Conservation (phyloP, 2,888 invertebrate genomes). For the Diogma glabrata region DNA sequence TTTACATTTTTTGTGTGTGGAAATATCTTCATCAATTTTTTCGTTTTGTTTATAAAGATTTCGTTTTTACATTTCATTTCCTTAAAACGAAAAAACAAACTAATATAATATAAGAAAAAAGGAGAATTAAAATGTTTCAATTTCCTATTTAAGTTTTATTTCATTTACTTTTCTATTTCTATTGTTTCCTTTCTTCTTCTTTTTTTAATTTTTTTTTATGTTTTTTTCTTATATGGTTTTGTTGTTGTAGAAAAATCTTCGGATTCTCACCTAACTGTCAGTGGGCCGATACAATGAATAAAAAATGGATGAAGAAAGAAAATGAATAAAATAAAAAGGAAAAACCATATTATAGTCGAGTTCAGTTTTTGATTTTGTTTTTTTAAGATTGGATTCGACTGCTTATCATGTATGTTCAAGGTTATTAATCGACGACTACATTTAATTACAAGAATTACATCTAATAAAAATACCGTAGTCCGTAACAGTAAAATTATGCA, state of each 20-base stretch:
- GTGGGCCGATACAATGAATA: conserved; percentile 10
- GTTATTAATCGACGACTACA: no score
- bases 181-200: conserved; percentile 4
- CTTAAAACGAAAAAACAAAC: background rate
- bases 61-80: background rate
- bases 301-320: conserved; percentile 6
- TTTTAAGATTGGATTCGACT: no score
- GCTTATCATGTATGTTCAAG: no score
- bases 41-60: conserved; percentile 3
- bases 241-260: conserved; percentile 7
- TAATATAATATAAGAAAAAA: background rate
- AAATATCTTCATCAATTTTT: no score
- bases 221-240: conserved; percentile 3
- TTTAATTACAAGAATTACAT: no score
- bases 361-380: no score
- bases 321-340: background rate
- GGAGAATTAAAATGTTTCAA: conserved; percentile 9
- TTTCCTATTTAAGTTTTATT: conserved; percentile 7
- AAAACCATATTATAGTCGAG: background rate
- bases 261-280: conserved; percentile 10
- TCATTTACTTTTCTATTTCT: conserved; percentile 1
- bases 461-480: no score
- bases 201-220: background rate
- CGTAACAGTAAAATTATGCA: no score
- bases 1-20: no score